A percentile compares a stretch with the other conserved stretches of the same genome.
phyloP scores from a whole-genome alignment of 2,113 vertebrate species.

The Catharus bicknelli region DNA sequence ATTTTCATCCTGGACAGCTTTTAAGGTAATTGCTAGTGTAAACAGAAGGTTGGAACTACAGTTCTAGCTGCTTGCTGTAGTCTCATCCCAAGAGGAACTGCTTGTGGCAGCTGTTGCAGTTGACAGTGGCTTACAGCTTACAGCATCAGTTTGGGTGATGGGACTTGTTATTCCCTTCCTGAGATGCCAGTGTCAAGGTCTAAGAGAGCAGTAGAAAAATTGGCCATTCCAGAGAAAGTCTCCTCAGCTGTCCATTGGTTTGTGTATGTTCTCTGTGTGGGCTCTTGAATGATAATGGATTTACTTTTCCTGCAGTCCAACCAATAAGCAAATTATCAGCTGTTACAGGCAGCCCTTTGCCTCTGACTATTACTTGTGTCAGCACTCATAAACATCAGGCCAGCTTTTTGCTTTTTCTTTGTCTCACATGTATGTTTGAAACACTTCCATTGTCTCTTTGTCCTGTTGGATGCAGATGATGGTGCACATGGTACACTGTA shows the following conservation, averaged over 20 bases:
- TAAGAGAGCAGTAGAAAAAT: neutral
- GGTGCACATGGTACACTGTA: accelerated
- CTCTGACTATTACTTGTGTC: neutral
- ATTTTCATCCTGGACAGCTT: neutral
- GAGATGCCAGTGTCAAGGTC: neutral
- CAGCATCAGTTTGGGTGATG: neutral
- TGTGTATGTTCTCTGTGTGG: neutral
- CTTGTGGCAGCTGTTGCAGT: neutral
- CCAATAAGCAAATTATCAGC: neutral
- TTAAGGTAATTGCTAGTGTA: neutral
- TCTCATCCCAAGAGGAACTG: neutral
- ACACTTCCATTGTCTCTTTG: neutral
- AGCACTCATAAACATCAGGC: neutral
- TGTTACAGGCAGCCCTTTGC: neutral
- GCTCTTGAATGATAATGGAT: neutral
- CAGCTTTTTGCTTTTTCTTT: neutral
- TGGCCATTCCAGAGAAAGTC: neutral
- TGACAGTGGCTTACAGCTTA: neutral
- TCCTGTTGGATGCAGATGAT: neutral
- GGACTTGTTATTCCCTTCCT: neutral
- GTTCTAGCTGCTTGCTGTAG: neutral
- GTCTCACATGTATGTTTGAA: neutral
- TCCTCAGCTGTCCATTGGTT: neutral
- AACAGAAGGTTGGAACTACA: neutral
- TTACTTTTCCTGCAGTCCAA: neutral